Base-by-base conservation (phyloP, 2,888 invertebrate genomes). In the Thera britannica region DNA sequence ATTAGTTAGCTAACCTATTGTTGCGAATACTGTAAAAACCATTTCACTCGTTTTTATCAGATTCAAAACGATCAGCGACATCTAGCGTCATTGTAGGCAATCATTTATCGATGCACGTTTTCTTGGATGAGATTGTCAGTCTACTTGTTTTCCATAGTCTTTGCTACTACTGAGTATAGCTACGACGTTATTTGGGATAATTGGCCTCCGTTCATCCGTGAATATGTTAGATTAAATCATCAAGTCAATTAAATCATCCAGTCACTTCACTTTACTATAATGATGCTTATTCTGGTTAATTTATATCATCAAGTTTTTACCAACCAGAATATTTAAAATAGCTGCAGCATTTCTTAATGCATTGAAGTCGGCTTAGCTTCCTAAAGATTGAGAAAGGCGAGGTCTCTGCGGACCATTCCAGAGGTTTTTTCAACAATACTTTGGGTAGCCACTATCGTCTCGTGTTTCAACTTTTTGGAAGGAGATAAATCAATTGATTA, bases 401-500 rank as follows among this genome's bases (percentile, higher is more conserved):
- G 58, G 36, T 64, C 68, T 56, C 65, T 34, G 62, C 64, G 64
- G 69, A 55, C 48, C 68, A 68, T 71, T 71, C 64, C 68, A 57
- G 65, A 64, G 56, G 58, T 61, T 71, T 72, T 77, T 77, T 74
- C 72, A 79, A 83, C 79, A 80, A 78, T 75, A 62, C 71, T 71
- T 70, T 76, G 71, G 79, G 76, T 74, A 70, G 68, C 69, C 48
- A 75, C 71, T 57, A 49, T 68, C 75, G 62, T 72, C 74, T 77
- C 72, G 76, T 75, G 69, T 71, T 75, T 77, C 73, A 69, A 74
- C 68, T 76, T 75, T 77, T 76, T 72, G 78, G 76, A 77, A 78
- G 58, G 58, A 63, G 72, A 69, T 72, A 78, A 80, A 85, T 83
- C 81, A 84, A 85, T 84, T 82, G 83, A 83, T 83, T 78, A 75